phyloP scores from a whole-genome alignment of 1,140 invertebrate species.

The Atta colombica region DNA sequence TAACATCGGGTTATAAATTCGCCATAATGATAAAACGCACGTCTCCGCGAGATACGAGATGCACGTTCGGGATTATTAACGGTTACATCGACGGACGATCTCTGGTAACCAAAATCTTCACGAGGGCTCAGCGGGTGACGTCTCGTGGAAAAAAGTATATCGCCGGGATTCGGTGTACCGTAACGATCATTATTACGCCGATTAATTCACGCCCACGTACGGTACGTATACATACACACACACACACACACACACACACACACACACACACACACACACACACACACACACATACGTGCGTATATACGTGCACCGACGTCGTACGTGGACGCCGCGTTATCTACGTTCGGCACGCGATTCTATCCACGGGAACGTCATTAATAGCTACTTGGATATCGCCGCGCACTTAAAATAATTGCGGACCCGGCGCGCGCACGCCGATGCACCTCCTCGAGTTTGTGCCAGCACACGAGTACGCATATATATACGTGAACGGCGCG shows the following conservation, averaged over 20 bases:
- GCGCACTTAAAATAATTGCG: slow-evolving; percentile 77
- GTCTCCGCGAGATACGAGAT: slow-evolving; percentile 24
- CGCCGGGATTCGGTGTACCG: slow-evolving; percentile 61
- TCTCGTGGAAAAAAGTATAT: slow-evolving; percentile 63
- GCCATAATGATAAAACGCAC: slow-evolving; percentile 44
- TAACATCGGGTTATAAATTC: slow-evolving; percentile 44
- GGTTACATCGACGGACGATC: slow-evolving; percentile 52
- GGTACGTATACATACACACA: neutral
- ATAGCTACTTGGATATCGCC: slow-evolving; percentile 76
- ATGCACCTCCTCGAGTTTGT: slow-evolving; percentile 5
- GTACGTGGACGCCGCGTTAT: slow-evolving; percentile 55
- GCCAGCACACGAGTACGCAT: neutral
- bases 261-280: no score
- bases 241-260: no score
- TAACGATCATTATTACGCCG: slow-evolving; percentile 74
- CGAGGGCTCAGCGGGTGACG: slow-evolving; percentile 65
- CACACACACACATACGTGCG: no score
- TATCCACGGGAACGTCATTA: slow-evolving; percentile 75
- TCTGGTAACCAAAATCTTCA: slow-evolving; percentile 53
- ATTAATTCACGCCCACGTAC: slow-evolving; percentile 76
- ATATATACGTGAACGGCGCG: slow-evolving; percentile 36
- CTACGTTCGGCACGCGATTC: slow-evolving; percentile 75
- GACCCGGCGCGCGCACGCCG: slow-evolving; percentile 38
- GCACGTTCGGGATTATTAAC: slow-evolving; percentile 50
- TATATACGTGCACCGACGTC: slow-evolving; percentile 5